Evolutionary conservation across 2,113 vertebrate species (phyloP).

Genomic region (Poeciliopsis prolifica): DNA sequence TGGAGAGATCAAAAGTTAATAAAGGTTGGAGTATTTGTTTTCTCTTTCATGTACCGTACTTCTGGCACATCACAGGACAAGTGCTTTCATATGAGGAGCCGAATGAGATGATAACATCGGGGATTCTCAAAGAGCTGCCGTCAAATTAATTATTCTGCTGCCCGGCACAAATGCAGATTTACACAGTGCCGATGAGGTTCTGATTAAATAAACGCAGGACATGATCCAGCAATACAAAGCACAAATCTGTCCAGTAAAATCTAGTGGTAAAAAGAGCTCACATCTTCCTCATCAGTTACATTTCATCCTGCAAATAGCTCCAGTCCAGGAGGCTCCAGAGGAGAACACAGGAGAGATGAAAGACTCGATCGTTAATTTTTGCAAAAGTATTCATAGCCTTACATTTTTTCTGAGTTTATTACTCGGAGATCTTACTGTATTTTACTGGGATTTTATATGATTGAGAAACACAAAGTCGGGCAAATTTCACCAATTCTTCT

Average conservation of each 20-base stretch:
- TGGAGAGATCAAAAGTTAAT: background rate
- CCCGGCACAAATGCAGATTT: slow-evolving; percentile 5
- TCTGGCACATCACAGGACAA: background rate
- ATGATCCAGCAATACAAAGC: slow-evolving; percentile 6
- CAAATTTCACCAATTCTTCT: too few species aligned
- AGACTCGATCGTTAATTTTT: background rate
- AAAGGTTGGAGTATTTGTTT: background rate
- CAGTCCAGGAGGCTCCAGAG: background rate
- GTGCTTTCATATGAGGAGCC: background rate
- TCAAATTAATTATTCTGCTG: slow-evolving; percentile 12
- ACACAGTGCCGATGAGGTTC: slow-evolving; percentile 8
- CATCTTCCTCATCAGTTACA: background rate
- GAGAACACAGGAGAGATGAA: background rate
- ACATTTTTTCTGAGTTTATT: background rate
- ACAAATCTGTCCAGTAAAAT: background rate
- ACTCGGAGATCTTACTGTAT: background rate
- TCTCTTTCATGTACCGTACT: background rate
- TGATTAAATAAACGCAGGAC: slow-evolving; percentile 16
- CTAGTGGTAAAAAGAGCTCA: background rate
- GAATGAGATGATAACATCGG: too few species aligned
- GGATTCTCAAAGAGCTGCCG: slow-evolving; percentile 1
- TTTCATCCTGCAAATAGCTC: background rate
- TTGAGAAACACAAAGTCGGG: background rate
- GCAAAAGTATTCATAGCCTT: background rate
- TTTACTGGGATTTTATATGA: too few species aligned